A percentile compares a stretch with the other conserved stretches of the same genome.
Conservation (phyloP, 92 coral and sea anemone species). For the Isaurus tuberculatus region DNA sequence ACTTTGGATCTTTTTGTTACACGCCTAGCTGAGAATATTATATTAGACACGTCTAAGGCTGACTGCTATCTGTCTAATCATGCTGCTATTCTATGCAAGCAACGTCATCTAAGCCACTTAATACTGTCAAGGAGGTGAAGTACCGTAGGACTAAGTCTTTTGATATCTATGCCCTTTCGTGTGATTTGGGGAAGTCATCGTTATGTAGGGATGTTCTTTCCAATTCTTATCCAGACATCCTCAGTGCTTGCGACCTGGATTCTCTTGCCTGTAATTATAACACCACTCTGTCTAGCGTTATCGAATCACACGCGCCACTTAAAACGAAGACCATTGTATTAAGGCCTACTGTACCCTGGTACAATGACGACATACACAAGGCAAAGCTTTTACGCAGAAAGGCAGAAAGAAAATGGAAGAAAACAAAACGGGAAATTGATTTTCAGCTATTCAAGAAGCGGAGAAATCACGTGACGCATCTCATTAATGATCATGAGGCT, state of each 20-base stretch:
- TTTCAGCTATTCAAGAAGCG: conserved; percentile 27
- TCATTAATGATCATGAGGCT: conserved; percentile 49
- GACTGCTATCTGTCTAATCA: conserved; percentile 61
- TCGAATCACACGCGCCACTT: conserved; percentile 43
- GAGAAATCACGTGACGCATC: conserved; percentile 45
- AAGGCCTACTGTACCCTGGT: conserved; percentile 46
- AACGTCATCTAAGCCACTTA: conserved; percentile 51
- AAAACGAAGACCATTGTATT: conserved; percentile 42
- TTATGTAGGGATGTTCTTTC: conserved; percentile 28
- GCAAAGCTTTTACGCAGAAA: conserved; percentile 6
- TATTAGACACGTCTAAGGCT: conserved; percentile 29
- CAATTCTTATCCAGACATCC: conserved; percentile 16
- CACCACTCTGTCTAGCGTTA: conserved; percentile 30
- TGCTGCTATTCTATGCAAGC: conserved; percentile 52
- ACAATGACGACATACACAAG: conserved; percentile 20
- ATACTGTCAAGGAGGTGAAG: conserved; percentile 19
- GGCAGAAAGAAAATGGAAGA: conserved; percentile 23
- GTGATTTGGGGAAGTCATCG: conserved; percentile 16
- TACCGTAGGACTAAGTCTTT: conserved; percentile 21
- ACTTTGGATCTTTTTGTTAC: conserved; percentile 50
- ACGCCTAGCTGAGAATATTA: conserved; percentile 58
- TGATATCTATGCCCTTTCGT: conserved; percentile 21
- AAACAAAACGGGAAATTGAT: conserved; percentile 16
- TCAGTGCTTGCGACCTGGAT: conserved; percentile 38
- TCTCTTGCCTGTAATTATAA: conserved; percentile 41